Base-by-base conservation (phyloP, 2,113 vertebrate species). In the Grantiella picta region DNA sequence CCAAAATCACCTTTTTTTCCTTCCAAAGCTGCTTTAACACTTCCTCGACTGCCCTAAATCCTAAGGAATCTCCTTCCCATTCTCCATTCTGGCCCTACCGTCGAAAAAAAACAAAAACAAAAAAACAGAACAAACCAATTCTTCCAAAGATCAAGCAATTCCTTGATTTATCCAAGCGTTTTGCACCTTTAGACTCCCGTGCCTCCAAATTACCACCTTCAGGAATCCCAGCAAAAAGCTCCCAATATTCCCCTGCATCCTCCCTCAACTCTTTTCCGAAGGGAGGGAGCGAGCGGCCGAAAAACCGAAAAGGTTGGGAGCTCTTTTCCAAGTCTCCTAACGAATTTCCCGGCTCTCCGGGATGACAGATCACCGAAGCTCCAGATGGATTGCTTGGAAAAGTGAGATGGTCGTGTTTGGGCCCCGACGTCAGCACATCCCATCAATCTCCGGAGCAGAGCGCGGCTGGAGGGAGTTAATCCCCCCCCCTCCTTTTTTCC, bases 371-470 rank as follows among this genome's bases (percentile, higher is more conserved):
- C 87, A 94, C 90, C 40, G 15, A 71, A 89, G 80, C 91, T 89
- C 60, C 57, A 97, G 96, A 97, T 97, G 66, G 96, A 97, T 96
- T 93, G 95, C 88, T 95, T 95, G 15, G 93, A 92, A 97, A 97
- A 97, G 96, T 89, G 85, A 96, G 91, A 76, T 81, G 91, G 96
- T 97, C 94, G 79, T 80, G 91, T 86, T 94, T 82, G 96, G 93
- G 50, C 77, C 94, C 91, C 87, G 15, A 92, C 73, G 85, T 94
- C 96, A 97, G 96, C 96, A 95, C 95, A 96, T 89, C 94, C 95
- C 94, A 97, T 97, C 96, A 96, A 97, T 97, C 97, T 97, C 95
- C 0, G 6, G 56, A 21, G 75, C 77, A 23, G 20, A 85, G 96
- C 44, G 53, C 79, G 11, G 56, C 92, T 70, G 93, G 49, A 57